Evolutionary conservation across 2,888 invertebrate species (phyloP).

Genomic region (Ormyrus rosae): DNA sequence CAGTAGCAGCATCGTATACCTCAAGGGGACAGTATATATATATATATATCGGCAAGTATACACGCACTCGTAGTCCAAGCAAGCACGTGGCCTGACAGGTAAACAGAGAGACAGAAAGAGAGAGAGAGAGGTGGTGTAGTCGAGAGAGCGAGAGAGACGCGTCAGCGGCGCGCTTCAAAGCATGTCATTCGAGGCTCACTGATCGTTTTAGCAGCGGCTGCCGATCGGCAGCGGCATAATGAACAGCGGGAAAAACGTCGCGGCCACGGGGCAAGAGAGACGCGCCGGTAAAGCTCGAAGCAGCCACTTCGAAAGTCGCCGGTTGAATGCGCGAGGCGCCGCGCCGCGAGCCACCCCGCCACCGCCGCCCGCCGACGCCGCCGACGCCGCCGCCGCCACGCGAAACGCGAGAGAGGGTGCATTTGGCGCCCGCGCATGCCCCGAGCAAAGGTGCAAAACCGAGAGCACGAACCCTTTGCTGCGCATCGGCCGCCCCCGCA

Average conservation of each 20-base stretch:
- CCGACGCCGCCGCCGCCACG: conserved; percentile 2
- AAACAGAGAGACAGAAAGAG: too few relatives aligned
- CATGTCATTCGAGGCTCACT: too few relatives aligned
- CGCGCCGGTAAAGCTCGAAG: conserved; percentile 32
- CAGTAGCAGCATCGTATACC: conserved; percentile 40
- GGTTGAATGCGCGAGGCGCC: conserved; percentile 68
- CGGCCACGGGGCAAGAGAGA: conserved; percentile 1
- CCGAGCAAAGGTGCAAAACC: conserved; percentile 54
- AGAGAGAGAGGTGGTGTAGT: too few relatives aligned
- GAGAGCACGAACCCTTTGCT: conserved; percentile 8
- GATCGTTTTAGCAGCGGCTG: neutral
- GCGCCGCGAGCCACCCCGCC: conserved; percentile 41
- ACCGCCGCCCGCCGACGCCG: neutral
- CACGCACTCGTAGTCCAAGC: too few relatives aligned
- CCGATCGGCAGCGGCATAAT: neutral
- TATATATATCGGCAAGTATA: too few relatives aligned
- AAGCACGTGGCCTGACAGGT: too few relatives aligned
- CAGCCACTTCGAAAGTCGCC: conserved; percentile 68
- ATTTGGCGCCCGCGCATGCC: conserved; percentile 60
- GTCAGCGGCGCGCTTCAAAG: neutral
- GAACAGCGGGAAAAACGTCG: neutral
- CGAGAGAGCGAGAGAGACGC: too few relatives aligned
- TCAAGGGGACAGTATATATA: too few relatives aligned
- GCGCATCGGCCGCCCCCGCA: neutral
- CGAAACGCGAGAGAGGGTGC: conserved; percentile 1